Evolutionary conservation across 2,113 vertebrate genomes (phyloP), one percentile per base, ranked within the genome.

Genomic region (Lutjanus erythropterus): DNA sequence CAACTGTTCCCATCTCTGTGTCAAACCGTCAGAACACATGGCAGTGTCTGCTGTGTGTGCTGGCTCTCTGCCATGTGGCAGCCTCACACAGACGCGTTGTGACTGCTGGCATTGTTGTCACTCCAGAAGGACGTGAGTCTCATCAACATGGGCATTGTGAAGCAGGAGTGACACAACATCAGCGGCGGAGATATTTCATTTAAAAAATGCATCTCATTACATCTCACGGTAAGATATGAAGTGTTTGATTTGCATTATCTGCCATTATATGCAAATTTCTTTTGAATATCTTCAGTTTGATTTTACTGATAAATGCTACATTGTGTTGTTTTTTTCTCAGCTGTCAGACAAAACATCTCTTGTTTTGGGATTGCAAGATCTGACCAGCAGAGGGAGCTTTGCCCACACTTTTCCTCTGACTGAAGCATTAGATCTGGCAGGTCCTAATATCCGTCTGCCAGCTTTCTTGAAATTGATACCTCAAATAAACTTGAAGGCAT

Each of bases 311-410:
- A 23, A 55, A 74, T 23, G n/a, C 33, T 56, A 10, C 23, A 52
- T 25, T 64, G 39, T 77, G 56, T 71, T 2, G 3, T 52, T 42
- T 35, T n/a, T 14, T 9, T 19, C 49, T 44, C 31, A 21, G 8
- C 37, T 55, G 66, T 72, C 18, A 18, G 6, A 64, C 21, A 66
- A 55, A 78, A 44, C 21, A 44, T 18, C 5, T 72, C 8, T 65
- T 75, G 55, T 81, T 49, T 59, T 15, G 12, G 14, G 12, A 10
- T 33, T 81, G 14, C 75, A 66, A 0, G 16, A 56, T 78, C 33
- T 84, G 55, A 65, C 88, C 93, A 88, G 76, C 6, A 92, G 93
- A 93, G 92, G 90, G 88, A 6, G 91, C 88, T 81, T 71, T 52
- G 73, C 16, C 3, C 82, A 80, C 70, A 86, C 31, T 67, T 86